phyloP scores from a whole-genome alignment of 2,888 invertebrate genomes.

The Leptarthrus brevirostris region DNA sequence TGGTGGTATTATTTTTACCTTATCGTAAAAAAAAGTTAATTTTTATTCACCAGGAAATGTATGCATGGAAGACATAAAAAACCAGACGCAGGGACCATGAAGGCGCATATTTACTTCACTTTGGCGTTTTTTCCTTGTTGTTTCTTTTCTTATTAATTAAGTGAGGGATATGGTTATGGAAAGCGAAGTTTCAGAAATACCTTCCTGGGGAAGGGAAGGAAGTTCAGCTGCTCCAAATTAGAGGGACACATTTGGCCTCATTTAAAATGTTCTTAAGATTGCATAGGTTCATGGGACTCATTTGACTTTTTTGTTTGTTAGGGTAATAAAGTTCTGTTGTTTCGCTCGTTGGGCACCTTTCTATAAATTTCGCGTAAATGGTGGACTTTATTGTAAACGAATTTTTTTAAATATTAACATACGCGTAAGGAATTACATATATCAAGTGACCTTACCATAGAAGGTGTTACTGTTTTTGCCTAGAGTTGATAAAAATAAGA shows the following conservation, averaged over 20 bases:
- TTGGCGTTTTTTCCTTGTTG: background rate
- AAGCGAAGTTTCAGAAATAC: background rate
- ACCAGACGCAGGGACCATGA: slow-evolving; percentile 31
- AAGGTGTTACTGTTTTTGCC: too few species aligned
- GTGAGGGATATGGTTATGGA: slow-evolving; percentile 15
- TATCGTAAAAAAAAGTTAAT: background rate
- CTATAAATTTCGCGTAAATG: too few species aligned
- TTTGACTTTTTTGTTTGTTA: too few species aligned
- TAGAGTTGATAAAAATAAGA: too few species aligned
- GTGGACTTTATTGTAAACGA: too few species aligned
- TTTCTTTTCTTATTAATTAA: slow-evolving; percentile 23
- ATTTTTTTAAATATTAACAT: too few species aligned
- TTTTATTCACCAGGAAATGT: slow-evolving; percentile 22
- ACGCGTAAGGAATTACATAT: too few species aligned
- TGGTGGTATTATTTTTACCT: too few species aligned
- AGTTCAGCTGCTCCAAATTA: slow-evolving; percentile 48
- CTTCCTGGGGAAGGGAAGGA: slow-evolving; percentile 21
- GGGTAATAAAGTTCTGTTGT: too few species aligned
- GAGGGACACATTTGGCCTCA: slow-evolving; percentile 35
- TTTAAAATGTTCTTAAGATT: background rate
- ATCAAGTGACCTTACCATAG: too few species aligned
- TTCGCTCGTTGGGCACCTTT: too few species aligned
- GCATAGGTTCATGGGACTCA: background rate
- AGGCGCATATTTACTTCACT: slow-evolving; percentile 11
- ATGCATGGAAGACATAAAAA: slow-evolving; percentile 4